Base-by-base conservation (phyloP, 2,797 vertebrate species). In the Ciconia nigra region DNA sequence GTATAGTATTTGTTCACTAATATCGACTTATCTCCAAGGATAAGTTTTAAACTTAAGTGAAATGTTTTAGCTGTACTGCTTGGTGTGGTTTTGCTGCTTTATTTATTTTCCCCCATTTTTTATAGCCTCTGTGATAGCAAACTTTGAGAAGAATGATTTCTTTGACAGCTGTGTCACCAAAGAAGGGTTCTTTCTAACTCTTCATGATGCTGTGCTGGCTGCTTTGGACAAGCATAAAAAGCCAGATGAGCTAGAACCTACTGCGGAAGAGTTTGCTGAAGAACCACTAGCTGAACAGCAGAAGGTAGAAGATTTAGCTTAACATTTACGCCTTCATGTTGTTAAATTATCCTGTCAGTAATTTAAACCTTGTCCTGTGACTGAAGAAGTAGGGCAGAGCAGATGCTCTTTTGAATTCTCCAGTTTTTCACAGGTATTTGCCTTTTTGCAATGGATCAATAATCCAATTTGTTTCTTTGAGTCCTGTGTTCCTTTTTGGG, bases 91-190 rank as follows among this genome's bases (percentile, higher is more conserved):
- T 66, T 77, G 33, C 59, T 67, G 72, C 42, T 41, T 87, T 88
- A 26, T 95, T 59, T 65, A 35, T 52, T 87, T 41, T 5, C 87
- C 11, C n/a, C 11, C 3, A 6, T 89, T 82, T 89, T 87, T 91
- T 71, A 49, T 69, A 98, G 98, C 95, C 51, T 94, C 96, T 69
- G 83, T 98, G 87, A 69, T 96, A 86, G 94, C 74, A 89, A 46
- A 42, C 47, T 96, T 98, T 39, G 97, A 97, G 92, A 97, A 66
- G 76, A 96, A 94, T 35, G 83, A 95, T 46, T 97, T 98, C 93
- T 98, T 98, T 83, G 95, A 97, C 5, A 9, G 42, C 18, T 92
- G 93, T 24, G 58, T 98, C 85, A 96, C 96, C 52, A 97, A 97
- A 95, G 52, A 93, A 90, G 82, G 74, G 39, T 94, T 98, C 47